phyloP scores from a whole-genome alignment of 2,797 vertebrate species.

The Harpagifer antarcticus region DNA sequence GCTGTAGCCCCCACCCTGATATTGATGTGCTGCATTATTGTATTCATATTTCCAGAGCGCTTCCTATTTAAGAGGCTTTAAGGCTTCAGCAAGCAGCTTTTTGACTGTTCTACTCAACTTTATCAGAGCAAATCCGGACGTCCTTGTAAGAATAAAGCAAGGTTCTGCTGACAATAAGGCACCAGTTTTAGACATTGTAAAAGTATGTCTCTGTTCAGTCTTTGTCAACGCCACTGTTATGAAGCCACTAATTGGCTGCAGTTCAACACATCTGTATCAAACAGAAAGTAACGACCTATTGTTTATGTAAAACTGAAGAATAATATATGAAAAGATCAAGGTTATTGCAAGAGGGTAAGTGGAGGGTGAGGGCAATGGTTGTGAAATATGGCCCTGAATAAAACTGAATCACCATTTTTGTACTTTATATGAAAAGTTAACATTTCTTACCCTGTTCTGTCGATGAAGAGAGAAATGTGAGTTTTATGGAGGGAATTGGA shows the following conservation, averaged over 20 bases:
- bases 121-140: constrained; percentile 67
- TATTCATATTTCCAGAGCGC: constrained; percentile 60
- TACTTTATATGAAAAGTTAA: constrained; percentile 20
- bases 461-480: constrained; percentile 20
- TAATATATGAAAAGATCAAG: constrained; percentile 9
- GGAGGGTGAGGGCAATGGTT: background rate
- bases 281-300: constrained; percentile 61
- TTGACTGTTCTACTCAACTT: constrained; percentile 50
- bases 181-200: constrained; percentile 24
- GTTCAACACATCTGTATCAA: constrained; percentile 61
- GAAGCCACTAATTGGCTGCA: constrained; percentile 68
- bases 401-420: constrained; percentile 19
- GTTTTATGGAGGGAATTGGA: constrained; percentile 36
- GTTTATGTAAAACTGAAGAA: constrained; percentile 38
- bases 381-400: constrained; percentile 8
- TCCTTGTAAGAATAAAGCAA: constrained; percentile 65
- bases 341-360: constrained; percentile 25
- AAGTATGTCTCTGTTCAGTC: constrained; percentile 45
- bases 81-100: constrained; percentile 54
- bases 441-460: constrained; percentile 3
- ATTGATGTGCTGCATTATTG: constrained; percentile 49
- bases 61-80: constrained; percentile 74
- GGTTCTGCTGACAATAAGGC: constrained; percentile 51
- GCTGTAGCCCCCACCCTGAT: constrained; percentile 37
- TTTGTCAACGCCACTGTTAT: constrained; percentile 52